These are phyloP conservation scores for Drosophila silvestris DNA, from an alignment of 2,888 invertebrate species.

Conservation along the genomic window DNA sequence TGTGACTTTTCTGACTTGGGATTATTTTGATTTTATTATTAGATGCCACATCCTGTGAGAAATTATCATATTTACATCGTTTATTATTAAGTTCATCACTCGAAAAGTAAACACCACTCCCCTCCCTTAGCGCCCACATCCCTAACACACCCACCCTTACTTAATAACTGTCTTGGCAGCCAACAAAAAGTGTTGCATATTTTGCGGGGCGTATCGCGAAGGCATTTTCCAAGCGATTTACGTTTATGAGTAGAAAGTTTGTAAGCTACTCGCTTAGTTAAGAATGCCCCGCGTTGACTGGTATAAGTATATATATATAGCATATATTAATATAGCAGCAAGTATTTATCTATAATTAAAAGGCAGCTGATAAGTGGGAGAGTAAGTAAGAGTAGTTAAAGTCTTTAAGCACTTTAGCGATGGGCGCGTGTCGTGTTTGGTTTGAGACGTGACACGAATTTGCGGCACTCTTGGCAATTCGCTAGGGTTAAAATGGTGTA, in stretches of 20 bases:
- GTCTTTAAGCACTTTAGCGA: neutral
- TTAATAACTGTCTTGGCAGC: conserved; percentile 60
- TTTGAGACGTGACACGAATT: neutral
- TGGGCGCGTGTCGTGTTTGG: too few species aligned
- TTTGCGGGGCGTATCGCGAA: conserved; percentile 48
- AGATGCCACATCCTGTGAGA: conserved; percentile 85
- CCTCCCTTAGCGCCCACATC: neutral
- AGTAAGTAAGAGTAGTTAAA: neutral
- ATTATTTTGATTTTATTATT: conserved; percentile 85
- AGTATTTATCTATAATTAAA: conserved; percentile 56
- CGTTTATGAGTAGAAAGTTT: conserved; percentile 61
- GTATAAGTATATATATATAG: neutral
- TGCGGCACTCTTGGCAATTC: neutral
- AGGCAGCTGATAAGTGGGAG: conserved; percentile 9
- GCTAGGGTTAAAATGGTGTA: too few species aligned
- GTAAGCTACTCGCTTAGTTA: conserved; percentile 21
- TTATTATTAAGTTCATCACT: conserved; percentile 86
- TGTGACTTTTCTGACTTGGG: conserved; percentile 70
- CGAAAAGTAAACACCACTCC: conserved; percentile 57
- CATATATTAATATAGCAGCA: neutral
- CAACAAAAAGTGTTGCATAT: conserved; percentile 73
- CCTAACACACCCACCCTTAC: conserved; percentile 12
- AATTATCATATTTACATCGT: conserved; percentile 86
- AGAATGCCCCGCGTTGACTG: conserved; percentile 15
- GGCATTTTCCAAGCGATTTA: conserved; percentile 57